Percentiles rank a stretch among this genome's conserved stretches.
phyloP scores from a whole-genome alignment of 1,140 invertebrate genomes.

The Calliphora vicina region DNA sequence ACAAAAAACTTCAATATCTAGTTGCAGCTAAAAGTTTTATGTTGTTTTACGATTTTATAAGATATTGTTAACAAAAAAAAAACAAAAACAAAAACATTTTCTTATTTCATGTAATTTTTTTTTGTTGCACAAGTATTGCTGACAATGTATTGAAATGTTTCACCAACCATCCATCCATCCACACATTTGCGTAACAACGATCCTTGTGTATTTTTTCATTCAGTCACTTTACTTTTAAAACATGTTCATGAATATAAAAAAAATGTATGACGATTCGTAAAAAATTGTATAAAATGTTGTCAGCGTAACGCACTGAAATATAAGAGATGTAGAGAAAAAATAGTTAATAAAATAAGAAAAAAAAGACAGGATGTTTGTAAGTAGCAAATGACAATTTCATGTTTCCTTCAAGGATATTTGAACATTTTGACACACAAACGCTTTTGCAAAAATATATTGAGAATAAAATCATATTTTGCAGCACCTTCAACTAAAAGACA shows the following conservation, averaged over 20 bases:
- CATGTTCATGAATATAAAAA: not conserved
- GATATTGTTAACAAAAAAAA: not conserved
- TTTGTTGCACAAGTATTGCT: not conserved
- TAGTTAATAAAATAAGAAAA: not conserved
- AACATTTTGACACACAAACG: not conserved
- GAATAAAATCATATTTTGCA: not conserved
- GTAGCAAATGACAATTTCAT: conserved; percentile 32
- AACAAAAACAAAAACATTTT: not conserved
- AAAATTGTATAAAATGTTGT: not conserved
- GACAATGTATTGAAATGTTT: not conserved
- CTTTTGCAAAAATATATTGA: not conserved
- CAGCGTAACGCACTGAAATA: not conserved
- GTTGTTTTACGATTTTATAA: not conserved
- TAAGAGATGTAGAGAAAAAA: not conserved
- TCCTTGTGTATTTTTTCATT: not conserved
- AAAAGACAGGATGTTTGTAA: conserved; percentile 1
- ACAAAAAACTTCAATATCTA: not conserved
- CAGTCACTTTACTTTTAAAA: not conserved
- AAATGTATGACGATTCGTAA: not conserved
- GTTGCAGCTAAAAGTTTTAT: not conserved
- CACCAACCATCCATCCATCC: no score
- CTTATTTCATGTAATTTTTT: no score
- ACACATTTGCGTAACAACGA: not conserved
- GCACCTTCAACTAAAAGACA: not conserved
- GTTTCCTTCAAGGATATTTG: conserved; percentile 28